phyloP scores from a whole-genome alignment of 2,797 vertebrate species.

The Falco peregrinus region DNA sequence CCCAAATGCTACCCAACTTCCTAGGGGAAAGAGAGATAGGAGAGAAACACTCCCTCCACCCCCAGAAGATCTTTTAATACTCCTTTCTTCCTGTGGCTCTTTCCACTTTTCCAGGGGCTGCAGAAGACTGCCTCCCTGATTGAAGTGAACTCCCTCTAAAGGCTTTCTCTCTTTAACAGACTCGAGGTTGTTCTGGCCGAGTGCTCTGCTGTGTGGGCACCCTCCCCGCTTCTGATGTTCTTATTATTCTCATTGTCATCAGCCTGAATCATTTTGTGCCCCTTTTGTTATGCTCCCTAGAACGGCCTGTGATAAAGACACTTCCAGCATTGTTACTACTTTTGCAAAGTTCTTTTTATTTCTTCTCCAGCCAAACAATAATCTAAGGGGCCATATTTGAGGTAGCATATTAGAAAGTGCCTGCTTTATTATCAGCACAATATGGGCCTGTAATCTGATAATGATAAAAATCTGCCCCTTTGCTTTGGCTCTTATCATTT shows the following conservation, averaged over 20 bases:
- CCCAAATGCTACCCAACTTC: background rate
- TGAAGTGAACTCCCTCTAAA: background rate
- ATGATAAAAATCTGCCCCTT: conserved; percentile 60
- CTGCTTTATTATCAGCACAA: conserved; percentile 37
- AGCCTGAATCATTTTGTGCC: background rate
- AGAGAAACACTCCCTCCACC: background rate
- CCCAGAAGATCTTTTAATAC: background rate
- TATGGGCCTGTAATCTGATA: conserved; percentile 42
- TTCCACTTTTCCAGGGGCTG: background rate
- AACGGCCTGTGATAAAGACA: background rate
- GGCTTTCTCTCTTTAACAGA: background rate
- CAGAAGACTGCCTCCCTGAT: background rate
- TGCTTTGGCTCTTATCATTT: conserved; percentile 63
- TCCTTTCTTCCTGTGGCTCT: conserved; percentile 11
- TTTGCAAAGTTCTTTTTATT: conserved; percentile 15
- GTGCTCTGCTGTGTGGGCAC: background rate
- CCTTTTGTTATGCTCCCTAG: background rate
- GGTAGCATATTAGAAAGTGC: background rate
- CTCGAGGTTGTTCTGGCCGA: background rate
- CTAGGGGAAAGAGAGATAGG: background rate
- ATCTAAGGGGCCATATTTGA: conserved; percentile 5
- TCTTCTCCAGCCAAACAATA: conserved; percentile 1
- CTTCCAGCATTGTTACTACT: background rate
- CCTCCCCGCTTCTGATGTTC: background rate
- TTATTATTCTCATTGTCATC: conserved; percentile 5